Evolutionary conservation across 2,888 invertebrate genomes (phyloP).

Genomic region (Cybosia mesomella): DNA sequence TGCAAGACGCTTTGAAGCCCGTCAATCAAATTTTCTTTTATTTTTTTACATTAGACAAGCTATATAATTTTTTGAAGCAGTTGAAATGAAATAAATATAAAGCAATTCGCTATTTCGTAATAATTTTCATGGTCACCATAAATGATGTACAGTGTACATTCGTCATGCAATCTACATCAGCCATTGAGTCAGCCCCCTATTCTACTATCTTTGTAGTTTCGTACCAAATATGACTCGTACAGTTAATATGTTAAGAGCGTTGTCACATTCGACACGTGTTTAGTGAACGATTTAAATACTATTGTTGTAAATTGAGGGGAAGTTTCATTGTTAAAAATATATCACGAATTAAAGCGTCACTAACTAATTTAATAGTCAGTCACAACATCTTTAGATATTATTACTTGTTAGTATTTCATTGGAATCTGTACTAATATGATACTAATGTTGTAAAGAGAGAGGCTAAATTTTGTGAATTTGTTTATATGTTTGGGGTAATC

Average conservation of each 20-base stretch:
- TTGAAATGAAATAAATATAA: not conserved
- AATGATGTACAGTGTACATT: constrained; percentile 73
- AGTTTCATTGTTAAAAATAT: constrained; percentile 53
- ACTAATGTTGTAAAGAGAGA: no score
- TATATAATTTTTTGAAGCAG: not conserved
- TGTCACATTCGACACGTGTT: constrained; percentile 84
- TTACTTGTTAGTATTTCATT: constrained; percentile 3
- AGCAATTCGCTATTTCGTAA: not conserved
- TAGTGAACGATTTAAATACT: constrained; percentile 79
- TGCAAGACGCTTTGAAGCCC: no score
- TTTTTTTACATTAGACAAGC: no score
- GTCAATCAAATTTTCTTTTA: no score
- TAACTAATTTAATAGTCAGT: constrained; percentile 31
- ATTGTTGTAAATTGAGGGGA: constrained; percentile 77
- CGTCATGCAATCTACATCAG: constrained; percentile 72
- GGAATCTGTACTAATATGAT: not conserved
- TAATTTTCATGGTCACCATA: constrained; percentile 15
- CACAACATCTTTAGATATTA: constrained; percentile 14
- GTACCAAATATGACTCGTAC: constrained; percentile 77
- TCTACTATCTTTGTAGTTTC: constrained; percentile 59
- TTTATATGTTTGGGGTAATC: no score
- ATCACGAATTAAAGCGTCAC: constrained; percentile 43
- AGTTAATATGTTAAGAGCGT: constrained; percentile 75
- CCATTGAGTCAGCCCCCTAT: constrained; percentile 64
- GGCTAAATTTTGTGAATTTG: no score